Evolutionary conservation across 2,888 invertebrate genomes (phyloP).

Genomic region (Cepaea hortensis): DNA sequence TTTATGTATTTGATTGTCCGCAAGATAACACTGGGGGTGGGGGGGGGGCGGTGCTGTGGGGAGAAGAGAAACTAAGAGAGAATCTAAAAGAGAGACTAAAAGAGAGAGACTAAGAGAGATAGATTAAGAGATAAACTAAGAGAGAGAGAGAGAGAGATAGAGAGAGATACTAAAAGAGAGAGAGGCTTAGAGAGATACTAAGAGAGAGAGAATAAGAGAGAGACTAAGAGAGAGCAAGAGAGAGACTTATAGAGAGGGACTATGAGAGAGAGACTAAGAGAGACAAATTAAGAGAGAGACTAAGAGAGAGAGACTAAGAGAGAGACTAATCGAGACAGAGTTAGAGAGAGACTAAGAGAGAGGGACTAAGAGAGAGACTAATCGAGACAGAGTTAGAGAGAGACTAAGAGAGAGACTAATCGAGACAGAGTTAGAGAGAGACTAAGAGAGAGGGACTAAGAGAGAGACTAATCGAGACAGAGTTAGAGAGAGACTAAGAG

Average conservation of each 20-base stretch:
- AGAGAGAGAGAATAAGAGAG: too few species aligned
- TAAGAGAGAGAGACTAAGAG: constrained; percentile 22
- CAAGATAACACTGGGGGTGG: too few species aligned
- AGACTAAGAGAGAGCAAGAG: too few species aligned
- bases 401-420: neutral
- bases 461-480: constrained; percentile 11
- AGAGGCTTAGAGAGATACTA: too few species aligned
- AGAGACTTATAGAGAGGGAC: neutral
- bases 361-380: neutral
- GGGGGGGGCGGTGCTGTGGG: too few species aligned
- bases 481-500: neutral
- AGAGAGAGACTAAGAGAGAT: too few species aligned
- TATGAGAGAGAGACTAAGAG: neutral
- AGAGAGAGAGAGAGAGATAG: too few species aligned
- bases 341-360: neutral
- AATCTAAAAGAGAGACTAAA: too few species aligned
- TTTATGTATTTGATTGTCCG: too few species aligned
- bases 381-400: neutral
- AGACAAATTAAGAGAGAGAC: neutral
- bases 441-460: constrained; percentile 8
- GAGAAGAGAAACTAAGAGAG: too few species aligned
- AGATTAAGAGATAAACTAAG: too few species aligned
- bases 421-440: neutral
- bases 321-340: neutral
- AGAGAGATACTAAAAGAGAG: too few species aligned